Base-by-base conservation (phyloP, 2,888 invertebrate species). In the Stratiomys singularior region DNA sequence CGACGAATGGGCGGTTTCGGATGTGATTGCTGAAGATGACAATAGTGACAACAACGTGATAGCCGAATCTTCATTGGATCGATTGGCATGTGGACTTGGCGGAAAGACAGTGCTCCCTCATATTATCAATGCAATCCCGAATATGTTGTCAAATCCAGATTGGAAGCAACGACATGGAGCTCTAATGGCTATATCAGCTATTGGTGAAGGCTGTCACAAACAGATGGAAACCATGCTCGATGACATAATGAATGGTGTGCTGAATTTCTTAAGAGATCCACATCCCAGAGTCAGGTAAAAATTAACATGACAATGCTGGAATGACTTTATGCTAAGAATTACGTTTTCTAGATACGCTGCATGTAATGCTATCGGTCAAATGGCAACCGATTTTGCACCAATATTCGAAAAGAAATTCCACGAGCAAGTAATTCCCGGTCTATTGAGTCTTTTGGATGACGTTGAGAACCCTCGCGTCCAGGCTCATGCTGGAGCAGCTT, bases 331-430 rank as follows among this genome's bases (percentile, higher is more conserved):
- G n/a, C n/a, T 11, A 52, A 4, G 21, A 52, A 52, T 52, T 44
- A 15, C 1, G 37, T 15, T 5, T 37, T 37, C 9, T 46, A 78
- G 99, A 78, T 98, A 98, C 85, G 99, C 99, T 3, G 96, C 98
- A 23, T 99, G 99, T 85, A 99, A 99, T 88, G 98, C 99, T 23
- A 91, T 99, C 63, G 99, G 99, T 9, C 99, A 99, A 88, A 97
- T 99, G 96, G 95, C 98, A 0, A 96, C 98, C 0, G 99, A 99
- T 88, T 99, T 99, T 88, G 97, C 97, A 1, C 98, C 98, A 1
- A 89, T 91, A 13, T 97, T 99, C 83, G 97, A 99, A 87, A 99
- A 98, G 89, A 98, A 98, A 87, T 99, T 97, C 89, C 99, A 99
- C 85, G 94, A 93, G 82, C 94, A 94, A 88, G 97, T 99, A 64